Evolutionary conservation across 2,888 invertebrate species (phyloP), one percentile per base, ranked within the genome.

Genomic region (Catocala fraxini): DNA sequence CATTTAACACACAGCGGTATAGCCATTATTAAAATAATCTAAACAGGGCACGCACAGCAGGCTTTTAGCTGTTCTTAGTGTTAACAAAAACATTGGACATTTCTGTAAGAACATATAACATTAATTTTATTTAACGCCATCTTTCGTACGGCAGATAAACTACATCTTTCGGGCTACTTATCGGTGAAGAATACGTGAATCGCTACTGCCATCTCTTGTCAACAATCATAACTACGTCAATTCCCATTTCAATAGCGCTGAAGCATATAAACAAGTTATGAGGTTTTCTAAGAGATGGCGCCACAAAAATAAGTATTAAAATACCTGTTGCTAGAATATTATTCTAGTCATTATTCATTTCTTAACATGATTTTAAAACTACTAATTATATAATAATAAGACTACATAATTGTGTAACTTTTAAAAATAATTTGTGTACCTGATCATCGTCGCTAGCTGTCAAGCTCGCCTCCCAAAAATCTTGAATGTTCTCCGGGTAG

Each of bases 401-500:
- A 2, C 35, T 1, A 7, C 9, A 6, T 9, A 0, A 6, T 6
- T 39, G 35, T 7, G 1, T 39, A 9, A 39, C 6, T 25, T 25
- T 4, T 25, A 25, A 25, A 25, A 25, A 41, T 6, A n/a, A 58
- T 34, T 25, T 42, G 5, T 41, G 10, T 63, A 92, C 93, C 93
- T 93, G 86, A 73, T 79, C 80, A 82, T 87, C 81, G 75, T 83
- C 76, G 78, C 58, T 73, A 80, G 63, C 65, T 4, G 77, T 70
- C 51, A 86, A 73, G 46, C 81, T 84, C 62, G 85, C 91, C 77
- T 89, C 89, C 94, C 94, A 94, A 66, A 94, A 92, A 69, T 94
- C 94, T 76, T 92, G 80, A 48, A 94, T 89, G 68, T 94, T 94
- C 89, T 94, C 94, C 46, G 94, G 93, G 78, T 80, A 90, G 67